These are phyloP conservation scores for Myrmecophaga tridactyla DNA, from an alignment of 2,113 vertebrate genomes.

Conservation along the genomic window DNA sequence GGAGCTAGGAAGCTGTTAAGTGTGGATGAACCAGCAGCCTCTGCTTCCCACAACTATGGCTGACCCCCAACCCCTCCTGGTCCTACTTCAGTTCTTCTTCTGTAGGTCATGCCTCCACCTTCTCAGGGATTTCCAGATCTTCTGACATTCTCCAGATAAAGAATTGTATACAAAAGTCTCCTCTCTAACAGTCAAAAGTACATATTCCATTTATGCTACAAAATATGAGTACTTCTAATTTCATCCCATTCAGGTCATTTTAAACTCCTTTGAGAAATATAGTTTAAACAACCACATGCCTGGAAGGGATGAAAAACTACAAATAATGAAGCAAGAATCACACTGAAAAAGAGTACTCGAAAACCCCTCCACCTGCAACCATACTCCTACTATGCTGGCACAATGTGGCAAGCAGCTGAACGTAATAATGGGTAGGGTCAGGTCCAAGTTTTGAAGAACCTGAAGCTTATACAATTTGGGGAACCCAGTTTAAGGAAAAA, in stretches of 20 bases:
- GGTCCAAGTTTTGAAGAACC: neutral
- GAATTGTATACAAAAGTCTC: neutral
- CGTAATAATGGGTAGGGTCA: neutral
- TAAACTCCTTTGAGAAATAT: neutral
- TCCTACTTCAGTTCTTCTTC: neutral
- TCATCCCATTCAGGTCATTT: neutral
- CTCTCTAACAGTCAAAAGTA: neutral
- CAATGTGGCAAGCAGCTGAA: neutral
- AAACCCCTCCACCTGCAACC: neutral
- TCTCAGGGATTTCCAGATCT: neutral
- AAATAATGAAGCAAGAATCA: neutral
- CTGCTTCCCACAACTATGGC: neutral
- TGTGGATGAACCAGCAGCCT: neutral
- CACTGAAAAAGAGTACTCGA: neutral
- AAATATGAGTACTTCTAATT: neutral
- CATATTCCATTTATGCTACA: neutral
- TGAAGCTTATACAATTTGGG: neutral
- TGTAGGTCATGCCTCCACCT: neutral
- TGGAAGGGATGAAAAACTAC: neutral
- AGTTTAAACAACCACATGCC: neutral
- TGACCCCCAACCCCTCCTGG: neutral
- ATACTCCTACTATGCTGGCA: neutral
- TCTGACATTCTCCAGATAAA: neutral
- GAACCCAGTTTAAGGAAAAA: neutral
- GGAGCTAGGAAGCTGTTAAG: neutral